Base-by-base conservation (phyloP, 2,113 vertebrate genomes). In the Sylvia atricapilla region DNA sequence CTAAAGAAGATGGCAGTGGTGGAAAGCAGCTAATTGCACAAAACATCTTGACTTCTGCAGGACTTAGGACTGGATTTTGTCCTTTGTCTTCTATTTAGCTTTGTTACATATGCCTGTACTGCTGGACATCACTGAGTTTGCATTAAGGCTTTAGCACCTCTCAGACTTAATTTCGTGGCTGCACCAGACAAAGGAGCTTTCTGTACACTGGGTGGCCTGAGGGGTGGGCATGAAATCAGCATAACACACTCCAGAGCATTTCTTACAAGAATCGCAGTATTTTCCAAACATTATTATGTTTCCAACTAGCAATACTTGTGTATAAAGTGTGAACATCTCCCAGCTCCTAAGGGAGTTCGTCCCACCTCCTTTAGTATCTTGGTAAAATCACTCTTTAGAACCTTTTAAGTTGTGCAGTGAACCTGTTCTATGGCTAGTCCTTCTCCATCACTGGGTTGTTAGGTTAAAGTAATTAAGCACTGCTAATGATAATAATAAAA, bases 401-500 rank as follows among this genome's bases (percentile, higher is more conserved):
- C 4, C 27, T 69, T 53, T 39, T 19, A 67, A 37, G 10, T 27
- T 56, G 47, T 47, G 18, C 31, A 77, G 20, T 22, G 7, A 73
- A 63, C 13, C 70, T n/a, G 9, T 50, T 69, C 31, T 50, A 25
- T 39, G 68, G 31, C 22, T 47, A 56, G 47, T 75, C 19, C 35
- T 58, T 44, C 44, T 69, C 60, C 41, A 52, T 28, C 47, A 41
- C 52, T 37, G 59, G 7, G 46, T 74, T 62, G 24, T 25, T 41
- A 80, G 35, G 39, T 24, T 67, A 39, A 86, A 90, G 58, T 37
- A 87, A 78, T 59, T 93, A 92, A 92, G 63, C 39, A 25, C 39
- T 60, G 41, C 12, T 83, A 95, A 84, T 22, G 64, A 88, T 31
- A 88, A 84, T 18, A 95, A 95, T 53, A 86, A 60, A 84, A 89